A percentile compares a stretch with the other conserved stretches of the same genome.
Conservation (phyloP, 2,888 invertebrate genomes). For the Leptopilina syphax region DNA sequence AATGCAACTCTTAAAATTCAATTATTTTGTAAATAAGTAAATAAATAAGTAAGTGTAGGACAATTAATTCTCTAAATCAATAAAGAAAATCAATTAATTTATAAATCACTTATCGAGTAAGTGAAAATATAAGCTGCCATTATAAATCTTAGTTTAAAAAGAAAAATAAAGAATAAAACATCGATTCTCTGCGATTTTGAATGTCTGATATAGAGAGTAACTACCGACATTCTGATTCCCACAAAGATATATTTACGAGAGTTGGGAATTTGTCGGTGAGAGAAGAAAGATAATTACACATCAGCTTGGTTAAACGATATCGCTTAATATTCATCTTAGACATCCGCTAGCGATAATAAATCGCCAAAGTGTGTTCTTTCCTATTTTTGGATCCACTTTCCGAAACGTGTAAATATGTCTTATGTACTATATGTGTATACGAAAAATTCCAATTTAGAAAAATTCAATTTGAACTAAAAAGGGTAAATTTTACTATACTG, state of each 20-base stretch:
- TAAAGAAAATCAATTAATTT: too few relatives aligned
- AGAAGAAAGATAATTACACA: conserved; percentile 66
- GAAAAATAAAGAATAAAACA: neutral
- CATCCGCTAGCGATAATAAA: conserved; percentile 29
- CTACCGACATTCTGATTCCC: conserved; percentile 6
- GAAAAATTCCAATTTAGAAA: too few relatives aligned
- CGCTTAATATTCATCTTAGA: conserved; percentile 62
- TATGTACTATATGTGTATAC: too few relatives aligned
- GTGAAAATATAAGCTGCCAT: too few relatives aligned
- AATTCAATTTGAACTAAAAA: too few relatives aligned
- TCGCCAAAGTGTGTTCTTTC: conserved; percentile 4
- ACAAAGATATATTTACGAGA: conserved; percentile 30
- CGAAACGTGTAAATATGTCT: neutral
- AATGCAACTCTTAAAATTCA: too few relatives aligned
- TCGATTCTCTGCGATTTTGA: neutral
- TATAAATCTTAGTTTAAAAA: too few relatives aligned
- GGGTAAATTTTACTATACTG: too few relatives aligned
- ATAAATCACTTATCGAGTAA: too few relatives aligned
- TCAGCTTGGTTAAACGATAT: conserved; percentile 65
- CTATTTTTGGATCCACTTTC: conserved; percentile 1
- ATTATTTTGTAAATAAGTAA: too few relatives aligned
- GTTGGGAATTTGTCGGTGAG: conserved; percentile 58
- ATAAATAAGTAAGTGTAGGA: too few relatives aligned
- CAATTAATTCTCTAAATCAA: too few relatives aligned
- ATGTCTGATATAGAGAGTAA: conserved; percentile 1